A percentile compares a stretch with the other conserved stretches of the same genome.
Conservation (phyloP, 2,888 invertebrate species). For the Diplolepis rosae region DNA sequence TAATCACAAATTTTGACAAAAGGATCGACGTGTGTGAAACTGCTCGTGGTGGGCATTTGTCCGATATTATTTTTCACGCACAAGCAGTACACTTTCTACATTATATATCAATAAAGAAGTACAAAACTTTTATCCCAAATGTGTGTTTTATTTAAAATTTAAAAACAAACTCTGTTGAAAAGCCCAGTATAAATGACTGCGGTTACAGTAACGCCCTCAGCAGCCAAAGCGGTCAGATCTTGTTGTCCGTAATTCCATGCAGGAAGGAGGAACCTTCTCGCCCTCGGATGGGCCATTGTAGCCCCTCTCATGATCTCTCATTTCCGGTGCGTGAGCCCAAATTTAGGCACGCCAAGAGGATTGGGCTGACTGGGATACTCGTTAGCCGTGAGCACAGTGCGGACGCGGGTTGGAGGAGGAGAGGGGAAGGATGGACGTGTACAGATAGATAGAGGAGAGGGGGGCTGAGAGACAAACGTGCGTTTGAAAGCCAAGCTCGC, state of each 20-base stretch:
- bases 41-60: no score
- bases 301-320: neutral
- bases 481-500: conserved; percentile 44
- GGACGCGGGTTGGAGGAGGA: neutral
- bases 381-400: neutral
- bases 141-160: no score
- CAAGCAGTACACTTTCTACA: no score
- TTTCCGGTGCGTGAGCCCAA: neutral
- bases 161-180: neutral
- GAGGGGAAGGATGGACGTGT: neutral
- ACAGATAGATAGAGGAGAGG: neutral
- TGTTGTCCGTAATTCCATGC: neutral
- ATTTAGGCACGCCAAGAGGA: neutral
- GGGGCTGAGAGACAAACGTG: conserved; percentile 36
- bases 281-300: conserved; percentile 4
- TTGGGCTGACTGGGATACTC: neutral
- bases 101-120: no score
- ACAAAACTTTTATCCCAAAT: no score
- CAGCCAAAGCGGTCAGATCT: neutral
- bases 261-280: neutral
- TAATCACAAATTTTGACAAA: no score
- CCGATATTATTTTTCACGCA: no score
- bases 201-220: neutral
- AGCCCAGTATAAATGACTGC: neutral
- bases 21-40: no score